Percentiles rank a stretch among this genome's conserved stretches.
Evolutionary conservation across 1,140 invertebrate genomes (phyloP).

Genomic region (Zaprionus davidi): DNA sequence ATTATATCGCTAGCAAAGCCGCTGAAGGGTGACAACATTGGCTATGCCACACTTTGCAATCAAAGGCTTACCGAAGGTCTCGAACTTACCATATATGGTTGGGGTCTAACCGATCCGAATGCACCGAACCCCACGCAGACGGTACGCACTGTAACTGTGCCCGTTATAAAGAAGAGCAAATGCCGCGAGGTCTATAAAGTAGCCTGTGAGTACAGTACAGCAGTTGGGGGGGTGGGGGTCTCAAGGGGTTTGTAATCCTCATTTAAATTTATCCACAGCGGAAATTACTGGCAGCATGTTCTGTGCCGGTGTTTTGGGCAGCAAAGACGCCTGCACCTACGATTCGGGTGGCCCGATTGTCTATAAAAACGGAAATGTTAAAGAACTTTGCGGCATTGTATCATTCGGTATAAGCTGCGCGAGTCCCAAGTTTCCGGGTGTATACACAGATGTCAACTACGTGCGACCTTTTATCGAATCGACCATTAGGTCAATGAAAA

Average conservation of each 20-base stretch:
- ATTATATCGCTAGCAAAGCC: constrained; percentile 27
- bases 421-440: constrained; percentile 57
- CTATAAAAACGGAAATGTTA: background rate
- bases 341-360: constrained; percentile 73
- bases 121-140: background rate
- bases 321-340: constrained; percentile 67
- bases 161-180: constrained; percentile 36
- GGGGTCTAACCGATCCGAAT: constrained; percentile 42
- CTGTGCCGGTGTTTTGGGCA: constrained; percentile 50
- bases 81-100: constrained; percentile 50
- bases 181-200: constrained; percentile 34
- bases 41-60: constrained; percentile 25
- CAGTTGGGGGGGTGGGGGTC: too few relatives aligned
- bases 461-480: constrained; percentile 70
- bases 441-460: constrained; percentile 65
- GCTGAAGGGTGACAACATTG: constrained; percentile 24
- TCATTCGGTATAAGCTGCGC: constrained; percentile 73
- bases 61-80: background rate
- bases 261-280: background rate
- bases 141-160: constrained; percentile 51
- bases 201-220: constrained; percentile 27
- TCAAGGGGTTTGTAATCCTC: background rate
- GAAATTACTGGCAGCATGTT: constrained; percentile 57
- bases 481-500: background rate
- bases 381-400: constrained; percentile 66